Conservation (phyloP, 2,113 vertebrate species). For the Bufo bufo region DNA sequence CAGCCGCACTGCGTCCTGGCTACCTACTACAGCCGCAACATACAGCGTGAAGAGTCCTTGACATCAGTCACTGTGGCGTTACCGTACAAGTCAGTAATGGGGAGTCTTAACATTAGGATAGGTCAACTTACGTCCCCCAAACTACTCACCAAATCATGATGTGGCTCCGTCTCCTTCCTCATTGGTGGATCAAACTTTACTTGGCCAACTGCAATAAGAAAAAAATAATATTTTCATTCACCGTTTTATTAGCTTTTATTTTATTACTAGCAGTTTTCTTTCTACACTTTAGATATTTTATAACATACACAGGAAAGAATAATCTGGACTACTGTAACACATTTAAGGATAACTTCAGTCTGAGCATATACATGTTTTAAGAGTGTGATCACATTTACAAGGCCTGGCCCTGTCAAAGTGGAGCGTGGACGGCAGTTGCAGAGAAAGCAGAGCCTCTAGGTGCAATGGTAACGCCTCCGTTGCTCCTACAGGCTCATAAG, state of each 20-base stretch:
- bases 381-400: too few species aligned
- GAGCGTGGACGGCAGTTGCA: too few species aligned
- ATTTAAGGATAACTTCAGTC: not conserved
- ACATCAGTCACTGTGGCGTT: not conserved
- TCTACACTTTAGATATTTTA: not conserved
- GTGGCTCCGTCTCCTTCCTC: conserved; percentile 94
- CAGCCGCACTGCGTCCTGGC: not conserved
- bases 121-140: not conserved
- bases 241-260: not conserved
- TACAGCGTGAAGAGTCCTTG: not conserved
- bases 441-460: too few species aligned
- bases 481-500: too few species aligned
- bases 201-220: conserved; percentile 80
- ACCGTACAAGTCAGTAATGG: not conserved
- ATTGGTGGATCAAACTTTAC: conserved; percentile 95
- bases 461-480: too few species aligned
- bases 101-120: not conserved
- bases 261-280: not conserved
- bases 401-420: too few species aligned
- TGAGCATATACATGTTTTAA: too few species aligned
- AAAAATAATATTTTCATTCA: not conserved
- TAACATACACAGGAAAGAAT: not conserved
- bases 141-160: conserved; percentile 92
- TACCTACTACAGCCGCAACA: not conserved
- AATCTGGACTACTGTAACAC: not conserved